Base-by-base conservation (phyloP, 2,888 invertebrate species). In the Ceriagrion tenellum region DNA sequence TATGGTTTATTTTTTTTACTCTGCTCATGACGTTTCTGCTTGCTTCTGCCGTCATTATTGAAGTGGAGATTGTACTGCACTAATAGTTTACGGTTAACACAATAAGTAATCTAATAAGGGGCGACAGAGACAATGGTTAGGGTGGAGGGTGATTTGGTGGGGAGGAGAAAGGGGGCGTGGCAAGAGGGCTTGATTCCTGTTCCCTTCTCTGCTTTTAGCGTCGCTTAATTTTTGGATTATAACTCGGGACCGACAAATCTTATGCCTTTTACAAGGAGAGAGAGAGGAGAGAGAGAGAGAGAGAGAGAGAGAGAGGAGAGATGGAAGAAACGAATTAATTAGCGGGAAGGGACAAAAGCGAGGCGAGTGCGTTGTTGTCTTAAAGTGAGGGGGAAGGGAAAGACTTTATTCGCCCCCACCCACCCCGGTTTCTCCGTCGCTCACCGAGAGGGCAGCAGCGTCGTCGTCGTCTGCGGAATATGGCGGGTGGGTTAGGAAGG, bases 181-280 rank as follows among this genome's bases (percentile, higher is more conserved):
- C n/a, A n/a, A n/a, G n/a, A n/a, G n/a, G n/a, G 4, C 47, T 47
- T 47, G 47, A 47, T 47, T 47, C 47, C 47, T 47, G 47, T 2
- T 47, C 47, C 47, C 47, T 47, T 8, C 47, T 47, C 47, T 81
- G 93, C 93, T 93, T 93, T 93, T 74, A 93, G 93, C 69, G 93
- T 69, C 93, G 93, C 93, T 93, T 93, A 93, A 93, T 93, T 93
- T 93, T 93, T 74, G 93, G 93, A 93, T 93, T 93, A 93, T 91
- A 91, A 91, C 91, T 91, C 91, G 63, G 91, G 69, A 69, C 93
- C 69, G 93, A 74, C 93, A 93, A 93, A 93, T 93, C 93, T 93
- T 93, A 69, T 93, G 93, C 93, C 93, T 81, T 81, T 81, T 47
- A 47, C 47, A 47, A 47, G 47, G 47, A 93, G 69, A n/a, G n/a